Evolutionary conservation across 2,113 vertebrate genomes (phyloP).

Genomic region (Toxostoma redivivum): DNA sequence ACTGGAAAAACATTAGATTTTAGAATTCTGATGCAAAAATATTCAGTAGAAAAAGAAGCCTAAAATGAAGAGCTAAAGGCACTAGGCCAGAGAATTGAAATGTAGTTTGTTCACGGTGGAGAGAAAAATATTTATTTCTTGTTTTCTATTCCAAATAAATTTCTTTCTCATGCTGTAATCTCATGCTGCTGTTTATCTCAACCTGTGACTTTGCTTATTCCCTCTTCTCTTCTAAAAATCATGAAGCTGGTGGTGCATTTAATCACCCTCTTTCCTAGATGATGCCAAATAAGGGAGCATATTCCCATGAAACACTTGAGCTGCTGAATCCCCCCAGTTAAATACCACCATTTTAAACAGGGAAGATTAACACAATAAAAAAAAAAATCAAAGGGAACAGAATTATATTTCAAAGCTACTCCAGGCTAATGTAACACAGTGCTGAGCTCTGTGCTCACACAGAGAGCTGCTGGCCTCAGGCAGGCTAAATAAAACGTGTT

Average conservation of each 20-base stretch:
- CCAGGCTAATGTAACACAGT: neutral
- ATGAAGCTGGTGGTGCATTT: neutral
- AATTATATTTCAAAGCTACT: neutral
- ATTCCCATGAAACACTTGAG: neutral
- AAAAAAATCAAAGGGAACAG: neutral
- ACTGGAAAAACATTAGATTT: neutral
- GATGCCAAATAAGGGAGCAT: neutral
- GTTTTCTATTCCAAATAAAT: slow-evolving; percentile 10
- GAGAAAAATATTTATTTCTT: slow-evolving; percentile 38
- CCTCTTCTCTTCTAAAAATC: slow-evolving; percentile 7
- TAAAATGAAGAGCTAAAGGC: neutral
- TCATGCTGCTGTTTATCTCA: slow-evolving; percentile 21
- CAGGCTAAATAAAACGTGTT: neutral
- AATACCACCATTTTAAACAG: neutral
- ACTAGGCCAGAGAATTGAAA: slow-evolving; percentile 1
- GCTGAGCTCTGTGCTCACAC: neutral
- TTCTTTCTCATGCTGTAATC: neutral
- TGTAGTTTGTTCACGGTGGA: neutral
- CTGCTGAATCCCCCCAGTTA: neutral
- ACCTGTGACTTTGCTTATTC: neutral
- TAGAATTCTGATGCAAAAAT: slow-evolving; percentile 21
- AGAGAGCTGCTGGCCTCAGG: neutral
- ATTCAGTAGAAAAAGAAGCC: neutral
- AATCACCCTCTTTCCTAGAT: neutral
- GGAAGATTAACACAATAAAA: neutral